Evolutionary conservation across 2,113 vertebrate species (phyloP).

Genomic region (Ariopsis seemanni): DNA sequence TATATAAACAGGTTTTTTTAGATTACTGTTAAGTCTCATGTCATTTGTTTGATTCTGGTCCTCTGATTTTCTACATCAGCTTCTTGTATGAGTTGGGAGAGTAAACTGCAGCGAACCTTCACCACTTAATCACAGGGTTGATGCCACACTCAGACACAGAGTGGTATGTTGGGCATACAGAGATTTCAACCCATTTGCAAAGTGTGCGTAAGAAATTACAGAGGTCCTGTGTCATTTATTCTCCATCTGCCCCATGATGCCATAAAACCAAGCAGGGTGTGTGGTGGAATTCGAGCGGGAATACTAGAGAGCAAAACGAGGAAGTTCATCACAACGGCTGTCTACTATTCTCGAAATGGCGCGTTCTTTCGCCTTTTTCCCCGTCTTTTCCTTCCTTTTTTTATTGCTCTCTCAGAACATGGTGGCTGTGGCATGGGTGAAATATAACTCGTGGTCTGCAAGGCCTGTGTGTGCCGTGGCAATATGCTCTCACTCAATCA

Average conservation of each 20-base stretch:
- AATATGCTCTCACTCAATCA: conserved; percentile 99
- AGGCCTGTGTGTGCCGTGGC: conserved; percentile 81
- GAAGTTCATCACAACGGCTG: conserved; percentile 50
- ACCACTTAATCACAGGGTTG: conserved; percentile 75
- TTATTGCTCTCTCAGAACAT: conserved; percentile 52
- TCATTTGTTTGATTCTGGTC: conserved; percentile 52
- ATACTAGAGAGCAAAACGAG: neutral
- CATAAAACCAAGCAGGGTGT: conserved; percentile 52
- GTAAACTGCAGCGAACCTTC: conserved; percentile 71
- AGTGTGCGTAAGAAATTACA: conserved; percentile 67
- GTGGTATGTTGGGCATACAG: conserved; percentile 61
- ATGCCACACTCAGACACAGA: conserved; percentile 64
- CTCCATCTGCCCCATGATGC: conserved; percentile 51
- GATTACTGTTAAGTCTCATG: conserved; percentile 8
- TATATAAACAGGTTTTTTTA: neutral
- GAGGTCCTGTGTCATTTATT: conserved; percentile 56
- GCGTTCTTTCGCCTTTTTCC: conserved; percentile 29
- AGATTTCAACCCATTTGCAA: conserved; percentile 72
- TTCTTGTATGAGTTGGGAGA: conserved; percentile 59
- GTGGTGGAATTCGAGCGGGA: conserved; percentile 36
- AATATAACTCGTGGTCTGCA: conserved; percentile 85
- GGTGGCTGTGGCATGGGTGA: conserved; percentile 79
- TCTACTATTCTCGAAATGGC: conserved; percentile 34
- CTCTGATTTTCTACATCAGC: conserved; percentile 72
- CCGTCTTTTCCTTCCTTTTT: conserved; percentile 33